A percentile compares a stretch with the other conserved stretches of the same genome.
phyloP scores from a whole-genome alignment of 2,113 vertebrate genomes.

The Mandrillus leucophaeus region DNA sequence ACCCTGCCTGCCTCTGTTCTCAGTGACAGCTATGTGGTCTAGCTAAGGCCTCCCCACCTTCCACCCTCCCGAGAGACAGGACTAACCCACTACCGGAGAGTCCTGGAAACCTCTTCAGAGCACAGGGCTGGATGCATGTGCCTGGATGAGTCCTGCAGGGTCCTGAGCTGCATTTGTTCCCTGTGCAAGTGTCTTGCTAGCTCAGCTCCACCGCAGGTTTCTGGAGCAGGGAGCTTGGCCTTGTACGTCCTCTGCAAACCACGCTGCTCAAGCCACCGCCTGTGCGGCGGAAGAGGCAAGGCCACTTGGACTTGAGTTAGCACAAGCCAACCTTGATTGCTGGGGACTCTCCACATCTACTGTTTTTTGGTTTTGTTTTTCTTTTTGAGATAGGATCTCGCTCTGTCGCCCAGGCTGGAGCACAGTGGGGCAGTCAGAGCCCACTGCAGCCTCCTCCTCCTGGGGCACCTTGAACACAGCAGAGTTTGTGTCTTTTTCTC shows the following conservation, averaged over 20 bases:
- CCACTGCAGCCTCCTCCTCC: too few relatives aligned
- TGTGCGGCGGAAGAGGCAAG: neutral
- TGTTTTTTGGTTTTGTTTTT: too few relatives aligned
- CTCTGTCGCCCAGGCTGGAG: too few relatives aligned
- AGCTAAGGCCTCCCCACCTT: neutral
- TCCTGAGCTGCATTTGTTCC: neutral
- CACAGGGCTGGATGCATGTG: accelerated
- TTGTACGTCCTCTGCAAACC: neutral
- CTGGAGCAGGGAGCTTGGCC: neutral
- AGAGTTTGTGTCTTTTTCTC: neutral
- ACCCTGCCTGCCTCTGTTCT: neutral
- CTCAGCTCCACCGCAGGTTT: neutral
- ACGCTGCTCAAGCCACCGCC: accelerated
- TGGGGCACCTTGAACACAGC: too few relatives aligned
- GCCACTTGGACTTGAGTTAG: neutral
- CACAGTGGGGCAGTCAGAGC: too few relatives aligned
- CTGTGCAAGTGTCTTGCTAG: neutral
- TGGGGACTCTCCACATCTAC: too few relatives aligned
- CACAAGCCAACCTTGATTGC: neutral
- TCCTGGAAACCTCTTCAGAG: neutral
- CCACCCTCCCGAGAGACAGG: neutral
- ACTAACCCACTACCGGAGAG: neutral
- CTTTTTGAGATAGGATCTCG: too few relatives aligned
- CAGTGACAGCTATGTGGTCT: neutral
- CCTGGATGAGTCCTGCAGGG: neutral